Conservation (phyloP, 2,888 invertebrate species). For the Laothoe populi region DNA sequence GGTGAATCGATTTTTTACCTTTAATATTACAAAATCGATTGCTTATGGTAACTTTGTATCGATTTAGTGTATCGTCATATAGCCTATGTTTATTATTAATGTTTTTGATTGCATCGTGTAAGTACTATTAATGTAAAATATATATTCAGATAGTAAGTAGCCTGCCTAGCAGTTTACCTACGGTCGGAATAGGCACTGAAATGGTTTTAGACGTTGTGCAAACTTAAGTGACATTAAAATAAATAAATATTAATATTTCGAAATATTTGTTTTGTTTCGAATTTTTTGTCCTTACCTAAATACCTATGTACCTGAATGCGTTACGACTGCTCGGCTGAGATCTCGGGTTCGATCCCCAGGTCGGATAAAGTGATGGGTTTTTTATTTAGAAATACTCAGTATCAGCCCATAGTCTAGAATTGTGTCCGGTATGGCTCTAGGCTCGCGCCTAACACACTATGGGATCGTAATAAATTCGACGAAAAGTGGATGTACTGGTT, state of each 20-base stretch:
- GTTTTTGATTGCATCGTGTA: neutral
- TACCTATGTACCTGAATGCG: too few relatives aligned
- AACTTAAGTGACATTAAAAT: neutral
- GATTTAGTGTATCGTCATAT: slow-evolving; percentile 49
- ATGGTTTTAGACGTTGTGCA: neutral
- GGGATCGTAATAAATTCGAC: too few relatives aligned
- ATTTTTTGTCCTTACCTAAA: neutral
- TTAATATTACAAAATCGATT: slow-evolving; percentile 65
- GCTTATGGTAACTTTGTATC: slow-evolving; percentile 67
- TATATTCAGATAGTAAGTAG: neutral
- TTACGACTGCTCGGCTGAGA: too few relatives aligned
- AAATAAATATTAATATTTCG: neutral
- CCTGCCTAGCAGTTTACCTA: too few relatives aligned
- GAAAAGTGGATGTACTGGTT: too few relatives aligned
- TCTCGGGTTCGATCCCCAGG: too few relatives aligned
- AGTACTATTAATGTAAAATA: neutral
- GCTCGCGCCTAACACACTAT: too few relatives aligned
- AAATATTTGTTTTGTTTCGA: neutral
- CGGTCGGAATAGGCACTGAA: too few relatives aligned
- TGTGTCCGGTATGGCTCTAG: too few relatives aligned
- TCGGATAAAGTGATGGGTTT: too few relatives aligned
- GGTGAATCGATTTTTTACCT: slow-evolving; percentile 66
- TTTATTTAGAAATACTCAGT: too few relatives aligned
- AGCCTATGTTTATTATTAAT: slow-evolving; percentile 6
- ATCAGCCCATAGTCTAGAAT: too few relatives aligned